Evolutionary conservation across 1,140 invertebrate genomes (phyloP).

Genomic region (Drusus annulatus): DNA sequence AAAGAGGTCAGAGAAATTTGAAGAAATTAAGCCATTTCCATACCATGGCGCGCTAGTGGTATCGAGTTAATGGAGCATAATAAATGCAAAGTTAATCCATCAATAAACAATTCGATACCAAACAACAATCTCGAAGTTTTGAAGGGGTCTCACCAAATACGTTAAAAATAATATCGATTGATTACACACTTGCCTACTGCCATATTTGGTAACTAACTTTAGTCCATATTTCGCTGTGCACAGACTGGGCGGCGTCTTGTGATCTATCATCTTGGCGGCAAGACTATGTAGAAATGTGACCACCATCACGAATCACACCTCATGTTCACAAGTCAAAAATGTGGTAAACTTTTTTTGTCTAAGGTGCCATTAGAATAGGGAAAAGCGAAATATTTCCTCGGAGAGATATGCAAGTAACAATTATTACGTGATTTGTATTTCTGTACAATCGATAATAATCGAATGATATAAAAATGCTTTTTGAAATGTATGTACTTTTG

Average conservation of each 20-base stretch:
- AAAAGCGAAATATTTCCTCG: too few relatives aligned
- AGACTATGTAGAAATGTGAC: background rate
- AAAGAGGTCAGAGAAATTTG: conserved; percentile 19
- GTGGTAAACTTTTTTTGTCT: too few relatives aligned
- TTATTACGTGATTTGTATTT: too few relatives aligned
- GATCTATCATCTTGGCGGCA: background rate
- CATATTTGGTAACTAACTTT: background rate
- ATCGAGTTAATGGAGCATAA: conserved; percentile 11
- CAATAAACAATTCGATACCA: conserved; percentile 8
- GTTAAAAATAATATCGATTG: background rate
- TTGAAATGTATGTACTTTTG: too few relatives aligned
- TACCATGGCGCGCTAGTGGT: background rate
- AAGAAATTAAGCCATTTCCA: conserved; percentile 1
- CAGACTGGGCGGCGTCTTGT: background rate
- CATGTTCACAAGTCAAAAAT: too few relatives aligned
- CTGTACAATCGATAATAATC: too few relatives aligned
- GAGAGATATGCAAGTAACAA: too few relatives aligned
- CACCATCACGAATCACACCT: background rate
- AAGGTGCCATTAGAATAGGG: too few relatives aligned
- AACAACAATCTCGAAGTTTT: conserved; percentile 16
- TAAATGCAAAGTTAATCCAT: conserved; percentile 28
- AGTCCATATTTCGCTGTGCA: background rate
- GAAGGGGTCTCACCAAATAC: conserved; percentile 18
- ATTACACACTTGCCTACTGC: background rate
- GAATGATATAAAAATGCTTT: too few relatives aligned